phyloP scores from a whole-genome alignment of 23 tunicate species.

The Pegea sp. region DNA sequence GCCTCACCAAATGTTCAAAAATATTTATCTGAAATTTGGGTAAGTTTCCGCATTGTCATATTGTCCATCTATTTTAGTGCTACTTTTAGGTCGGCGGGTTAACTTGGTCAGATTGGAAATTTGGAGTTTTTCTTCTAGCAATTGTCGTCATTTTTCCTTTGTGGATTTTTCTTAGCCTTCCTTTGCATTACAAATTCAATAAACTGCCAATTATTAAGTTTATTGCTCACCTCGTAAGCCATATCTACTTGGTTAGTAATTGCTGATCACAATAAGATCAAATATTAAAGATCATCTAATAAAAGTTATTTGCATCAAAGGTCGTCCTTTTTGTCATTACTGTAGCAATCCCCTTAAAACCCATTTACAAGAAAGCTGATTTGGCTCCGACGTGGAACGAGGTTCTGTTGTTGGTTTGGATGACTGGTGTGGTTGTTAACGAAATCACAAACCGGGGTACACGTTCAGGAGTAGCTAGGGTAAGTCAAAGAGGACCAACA shows the following conservation, averaged over 20 bases:
- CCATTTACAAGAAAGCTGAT: constrained; percentile 38
- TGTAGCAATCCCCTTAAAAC: constrained; percentile 68
- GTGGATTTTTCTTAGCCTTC: constrained; percentile 65
- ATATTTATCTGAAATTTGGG: constrained; percentile 86
- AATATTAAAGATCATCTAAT: background rate
- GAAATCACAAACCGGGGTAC: constrained; percentile 50
- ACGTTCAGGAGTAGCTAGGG: constrained; percentile 62
- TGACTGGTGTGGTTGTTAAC: constrained; percentile 70
- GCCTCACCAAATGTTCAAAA: constrained; percentile 78
- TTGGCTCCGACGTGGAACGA: constrained; percentile 58
- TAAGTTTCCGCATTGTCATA: constrained; percentile 5
- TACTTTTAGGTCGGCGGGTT: constrained; percentile 52
- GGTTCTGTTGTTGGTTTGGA: constrained; percentile 72
- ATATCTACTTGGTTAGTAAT: constrained; percentile 57
- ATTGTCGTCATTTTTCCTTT: constrained; percentile 32
- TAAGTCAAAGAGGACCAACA: constrained; percentile 8
- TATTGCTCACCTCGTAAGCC: constrained; percentile 79
- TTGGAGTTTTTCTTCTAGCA: constrained; percentile 28
- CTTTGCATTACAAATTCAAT: constrained; percentile 28
- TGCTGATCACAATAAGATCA: background rate
- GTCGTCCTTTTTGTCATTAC: constrained; percentile 50
- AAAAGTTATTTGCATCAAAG: no score
- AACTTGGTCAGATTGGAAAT: constrained; percentile 51
- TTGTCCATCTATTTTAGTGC: no score
- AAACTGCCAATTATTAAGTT: constrained; percentile 75